Conservation (phyloP, 2,113 vertebrate species). For the Gallinago undulata region DNA sequence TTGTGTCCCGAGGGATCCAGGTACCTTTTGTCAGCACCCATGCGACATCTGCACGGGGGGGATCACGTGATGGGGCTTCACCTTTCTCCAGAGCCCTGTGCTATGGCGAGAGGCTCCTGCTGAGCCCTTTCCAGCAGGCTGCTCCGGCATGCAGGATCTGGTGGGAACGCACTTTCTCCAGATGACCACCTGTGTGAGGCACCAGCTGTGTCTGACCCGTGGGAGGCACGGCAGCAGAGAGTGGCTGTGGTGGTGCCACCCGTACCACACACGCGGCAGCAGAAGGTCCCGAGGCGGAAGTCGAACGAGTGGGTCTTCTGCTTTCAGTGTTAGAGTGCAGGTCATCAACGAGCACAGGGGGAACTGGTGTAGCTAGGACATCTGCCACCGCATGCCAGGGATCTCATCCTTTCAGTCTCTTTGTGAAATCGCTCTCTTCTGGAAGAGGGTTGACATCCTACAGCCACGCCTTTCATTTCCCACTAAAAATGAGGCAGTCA, state of each 20-base stretch:
- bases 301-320: background rate
- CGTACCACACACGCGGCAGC: background rate
- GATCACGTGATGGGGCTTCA: fast-evolving
- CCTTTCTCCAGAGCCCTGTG: background rate
- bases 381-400: background rate
- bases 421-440: background rate
- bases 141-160: background rate
- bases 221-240: background rate
- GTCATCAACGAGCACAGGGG: background rate
- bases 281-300: background rate
- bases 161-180: background rate
- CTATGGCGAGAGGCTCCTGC: background rate
- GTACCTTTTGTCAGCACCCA: background rate
- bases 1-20: background rate
- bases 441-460: background rate
- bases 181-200: background rate
- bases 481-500: background rate
- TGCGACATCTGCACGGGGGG: background rate
- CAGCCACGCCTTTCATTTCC: background rate
- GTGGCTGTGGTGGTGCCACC: fast-evolving
- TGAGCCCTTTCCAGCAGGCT: background rate
- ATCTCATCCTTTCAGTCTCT: background rate
- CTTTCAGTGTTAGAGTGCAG: background rate
- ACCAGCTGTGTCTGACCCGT: background rate
- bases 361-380: background rate